Evolutionary conservation across 2,888 invertebrate genomes (phyloP), one percentile per base, ranked within the genome.

Genomic region (Margaritifera margaritifera): DNA sequence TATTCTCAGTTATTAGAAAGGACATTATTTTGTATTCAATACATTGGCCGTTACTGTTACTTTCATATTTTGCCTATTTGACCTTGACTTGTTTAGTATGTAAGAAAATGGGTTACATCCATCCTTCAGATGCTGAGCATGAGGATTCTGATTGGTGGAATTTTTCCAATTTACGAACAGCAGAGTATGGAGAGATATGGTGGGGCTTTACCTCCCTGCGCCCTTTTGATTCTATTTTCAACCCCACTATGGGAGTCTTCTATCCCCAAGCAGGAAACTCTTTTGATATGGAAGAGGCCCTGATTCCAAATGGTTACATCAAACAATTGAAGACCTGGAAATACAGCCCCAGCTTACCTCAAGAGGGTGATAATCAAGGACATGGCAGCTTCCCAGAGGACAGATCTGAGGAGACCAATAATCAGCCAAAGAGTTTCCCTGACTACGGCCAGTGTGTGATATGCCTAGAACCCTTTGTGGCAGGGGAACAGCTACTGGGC

Each of bases 311-410:
- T 51, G 91, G 91, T 64, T 92, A 92, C 75, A 88, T 92, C 31
- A 89, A 90, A 64, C 85, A 90, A 60, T 83, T 92, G 25, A 91
- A 91, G 5, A 86, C 90, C 4, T 92, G 91, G 91, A 85, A 84
- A 53, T 89, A 86, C 65, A 63, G 53, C 2, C 75, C 50, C 56
- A 25, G 31, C 50, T 61, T 61, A n/a, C 52, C 20, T 51, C 24
- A 24, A 42, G 24, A 51, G 6, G 6, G 6, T 51, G 24, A n/a
- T 42, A 15, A 42, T 24, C 56, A 56, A 19, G 22, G 56, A 56
- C 56, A 56, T 56, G 0, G 15, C 15, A 56, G 24, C 20, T n/a
- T 19, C 24, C 4, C 22, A n/a, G 24, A 56, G 4, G 56, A 56
- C 15, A 20, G n/a, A 19, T 56, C 31, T 57, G 50, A 64, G 25